Percentiles rank a stretch among this genome's conserved stretches.
phyloP scores from a whole-genome alignment of 2,888 invertebrate species.

The Drosophila sordidula region DNA sequence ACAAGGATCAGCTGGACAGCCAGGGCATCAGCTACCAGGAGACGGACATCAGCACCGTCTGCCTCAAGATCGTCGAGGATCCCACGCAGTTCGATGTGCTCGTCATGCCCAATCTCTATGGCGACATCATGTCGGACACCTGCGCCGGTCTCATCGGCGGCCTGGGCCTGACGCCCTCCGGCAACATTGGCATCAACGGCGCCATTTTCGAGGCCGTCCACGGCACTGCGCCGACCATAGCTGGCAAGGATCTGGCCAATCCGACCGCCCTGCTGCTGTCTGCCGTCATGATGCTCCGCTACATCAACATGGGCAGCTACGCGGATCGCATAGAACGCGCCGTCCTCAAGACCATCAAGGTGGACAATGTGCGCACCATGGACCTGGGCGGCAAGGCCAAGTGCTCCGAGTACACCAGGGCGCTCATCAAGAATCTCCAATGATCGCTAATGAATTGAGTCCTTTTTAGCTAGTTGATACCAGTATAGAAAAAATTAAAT shows the following conservation, averaged over 20 bases:
- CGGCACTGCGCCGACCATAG: constrained; percentile 98
- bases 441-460: too few species aligned
- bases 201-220: constrained; percentile 99
- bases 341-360: constrained; percentile 93
- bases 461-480: too few species aligned
- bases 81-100: constrained; percentile 97
- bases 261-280: constrained; percentile 98
- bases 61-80: constrained; percentile 98
- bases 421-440: constrained; percentile 58
- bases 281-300: constrained; percentile 98
- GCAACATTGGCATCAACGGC: constrained; percentile 98
- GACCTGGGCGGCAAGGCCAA: constrained; percentile 97
- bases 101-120: constrained; percentile 99
- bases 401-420: constrained; percentile 97
- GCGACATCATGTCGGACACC: constrained; percentile 99
- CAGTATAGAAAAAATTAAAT: too few species aligned
- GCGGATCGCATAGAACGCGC: constrained; percentile 93
- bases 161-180: constrained; percentile 98
- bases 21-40: constrained; percentile 96
- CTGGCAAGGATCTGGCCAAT: constrained; percentile 98
- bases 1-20: constrained; percentile 86
- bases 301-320: constrained; percentile 92
- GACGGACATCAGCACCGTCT: constrained; percentile 98
- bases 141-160: constrained; percentile 99
- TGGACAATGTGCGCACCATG: constrained; percentile 93